These are phyloP conservation scores for Eilema griseolum DNA, from an alignment of 2,888 invertebrate genomes.

Conservation along the genomic window DNA sequence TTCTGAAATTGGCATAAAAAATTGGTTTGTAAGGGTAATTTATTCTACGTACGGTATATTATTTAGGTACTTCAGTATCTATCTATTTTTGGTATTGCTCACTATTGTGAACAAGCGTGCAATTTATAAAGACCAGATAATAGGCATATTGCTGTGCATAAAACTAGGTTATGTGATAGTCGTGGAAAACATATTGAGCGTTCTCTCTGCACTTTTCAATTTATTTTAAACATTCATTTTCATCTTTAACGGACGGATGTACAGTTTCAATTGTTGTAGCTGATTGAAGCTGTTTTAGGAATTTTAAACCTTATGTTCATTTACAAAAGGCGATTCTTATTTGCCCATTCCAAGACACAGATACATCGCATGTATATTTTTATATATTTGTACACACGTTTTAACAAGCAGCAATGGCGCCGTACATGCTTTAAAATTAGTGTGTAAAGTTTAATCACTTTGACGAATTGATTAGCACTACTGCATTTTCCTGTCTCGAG, in stretches of 20 bases:
- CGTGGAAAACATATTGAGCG: slow-evolving; percentile 24
- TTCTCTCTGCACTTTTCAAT: slow-evolving; percentile 22
- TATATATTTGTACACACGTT: slow-evolving; percentile 20
- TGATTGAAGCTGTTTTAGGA: slow-evolving; percentile 12
- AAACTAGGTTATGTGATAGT: slow-evolving; percentile 24
- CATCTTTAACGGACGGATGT: slow-evolving; percentile 12
- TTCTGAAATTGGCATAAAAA: neutral
- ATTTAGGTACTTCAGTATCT: neutral
- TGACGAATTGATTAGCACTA: slow-evolving; percentile 41
- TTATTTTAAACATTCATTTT: slow-evolving; percentile 19
- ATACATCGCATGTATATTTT: slow-evolving; percentile 10
- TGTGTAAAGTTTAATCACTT: slow-evolving; percentile 30
- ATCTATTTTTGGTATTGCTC: neutral
- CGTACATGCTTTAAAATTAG: slow-evolving; percentile 20
- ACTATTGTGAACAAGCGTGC: slow-evolving; percentile 11
- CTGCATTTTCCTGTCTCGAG: slow-evolving; percentile 34
- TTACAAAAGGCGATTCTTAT: slow-evolving; percentile 16
- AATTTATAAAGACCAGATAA: slow-evolving; percentile 17
- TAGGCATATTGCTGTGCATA: slow-evolving; percentile 19
- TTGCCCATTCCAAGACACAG: neutral
- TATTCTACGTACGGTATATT: no score
- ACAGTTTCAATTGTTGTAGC: slow-evolving; percentile 23
- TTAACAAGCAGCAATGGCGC: slow-evolving; percentile 22
- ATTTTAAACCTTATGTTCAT: slow-evolving; percentile 2
- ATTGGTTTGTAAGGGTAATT: neutral